Evolutionary conservation across 2,888 invertebrate genomes (phyloP), one percentile per base, ranked within the genome.

Genomic region (Cybosia mesomella): DNA sequence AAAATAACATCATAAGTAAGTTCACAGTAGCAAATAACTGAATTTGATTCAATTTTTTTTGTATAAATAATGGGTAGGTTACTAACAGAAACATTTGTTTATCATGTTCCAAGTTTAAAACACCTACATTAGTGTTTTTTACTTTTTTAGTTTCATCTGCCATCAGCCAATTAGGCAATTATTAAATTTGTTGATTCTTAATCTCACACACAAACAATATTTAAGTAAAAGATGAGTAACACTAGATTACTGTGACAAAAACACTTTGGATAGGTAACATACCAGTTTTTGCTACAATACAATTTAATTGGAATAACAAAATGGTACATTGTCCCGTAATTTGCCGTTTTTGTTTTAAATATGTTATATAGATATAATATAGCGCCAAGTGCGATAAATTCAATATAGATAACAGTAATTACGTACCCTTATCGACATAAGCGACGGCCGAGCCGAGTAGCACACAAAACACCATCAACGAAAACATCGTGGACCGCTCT

Each of bases 401-500:
- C n/a, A 57, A 5, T 13, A 24, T 34, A 34, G 55, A 66, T 64
- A 68, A 59, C 58, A 58, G 43, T 71, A 71, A 68, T 69, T 71
- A 76, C 86, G 81, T 83, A 94, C 94, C 88, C 89, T 93, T 94
- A 77, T 89, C 84, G 18, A 87, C 74, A 74, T 85, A 84, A 64
- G 89, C 92, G 43, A 89, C 71, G 11, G 85, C 83, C n/a, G 85
- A 73, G 61, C 89, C 88, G 73, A 91, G 72, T 58, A 89, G 84
- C 58, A 91, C 81, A 83, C 87, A 87, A 9, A 92, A 77, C 64
- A 92, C 68, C 18, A n/a, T n/a, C n/a, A 79, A 66, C 49, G 79
- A 58, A 34, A 89, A 73, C 93, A 93, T 93, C 59, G 61, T 81
- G 65, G 60, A 83, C 88, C 84, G 71, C 73, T 75, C 70, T 10